Conservation (phyloP, 2,888 invertebrate species). For the Coelinius sp. region DNA sequence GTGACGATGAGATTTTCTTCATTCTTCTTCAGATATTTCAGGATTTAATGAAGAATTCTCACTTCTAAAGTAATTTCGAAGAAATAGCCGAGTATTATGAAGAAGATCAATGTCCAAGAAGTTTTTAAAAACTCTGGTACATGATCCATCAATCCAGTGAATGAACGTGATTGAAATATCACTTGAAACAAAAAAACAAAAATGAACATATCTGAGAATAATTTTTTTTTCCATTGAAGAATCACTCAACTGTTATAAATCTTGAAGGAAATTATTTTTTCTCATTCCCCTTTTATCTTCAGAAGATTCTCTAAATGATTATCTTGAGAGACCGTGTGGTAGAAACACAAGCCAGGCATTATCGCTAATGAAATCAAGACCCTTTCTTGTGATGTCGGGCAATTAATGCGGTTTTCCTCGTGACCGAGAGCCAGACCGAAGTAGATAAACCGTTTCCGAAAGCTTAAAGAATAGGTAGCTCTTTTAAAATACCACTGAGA, state of each 20-base stretch:
- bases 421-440: slow-evolving; percentile 9
- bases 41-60: not conserved
- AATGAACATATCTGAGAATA: too few relatives aligned
- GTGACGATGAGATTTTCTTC: not conserved
- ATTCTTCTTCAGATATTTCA: not conserved
- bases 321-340: not conserved
- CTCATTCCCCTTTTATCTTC: not conserved
- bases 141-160: slow-evolving; percentile 2
- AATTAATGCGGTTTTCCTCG: slow-evolving; percentile 2
- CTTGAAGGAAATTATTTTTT: too few relatives aligned
- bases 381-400: slow-evolving; percentile 7
- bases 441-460: slow-evolving; percentile 4
- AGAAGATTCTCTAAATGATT: not conserved
- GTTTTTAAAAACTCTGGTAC: not conserved
- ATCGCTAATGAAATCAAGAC: slow-evolving; percentile 10
- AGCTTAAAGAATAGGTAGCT: not conserved
- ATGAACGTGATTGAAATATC: not conserved
- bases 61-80: not conserved
- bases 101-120: not conserved
- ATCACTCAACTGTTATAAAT: too few relatives aligned
- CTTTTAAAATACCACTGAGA: not conserved
- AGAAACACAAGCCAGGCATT: slow-evolving; percentile 3
- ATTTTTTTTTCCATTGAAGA: not conserved
- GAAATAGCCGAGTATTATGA: not conserved
- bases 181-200: not conserved